Evolutionary conservation across 2,888 invertebrate genomes (phyloP).

Genomic region (Antheraea yamamai): DNA sequence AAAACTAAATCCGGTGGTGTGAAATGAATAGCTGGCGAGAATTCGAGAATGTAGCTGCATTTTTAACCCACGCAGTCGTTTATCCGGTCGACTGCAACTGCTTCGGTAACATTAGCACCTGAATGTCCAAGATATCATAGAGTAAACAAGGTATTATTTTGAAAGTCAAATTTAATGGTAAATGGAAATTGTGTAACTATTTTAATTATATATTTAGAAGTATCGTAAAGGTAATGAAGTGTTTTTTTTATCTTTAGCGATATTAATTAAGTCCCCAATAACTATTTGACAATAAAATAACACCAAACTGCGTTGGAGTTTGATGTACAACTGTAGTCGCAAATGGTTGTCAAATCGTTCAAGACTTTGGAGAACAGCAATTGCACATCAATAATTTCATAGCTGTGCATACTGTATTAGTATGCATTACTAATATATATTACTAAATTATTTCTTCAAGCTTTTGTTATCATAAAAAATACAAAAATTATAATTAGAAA

Average conservation of each 20-base stretch:
- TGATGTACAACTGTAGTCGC: too few relatives aligned
- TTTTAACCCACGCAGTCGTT: constrained; percentile 13
- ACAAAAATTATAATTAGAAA: too few relatives aligned
- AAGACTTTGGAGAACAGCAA: too few relatives aligned
- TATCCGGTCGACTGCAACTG: constrained; percentile 5
- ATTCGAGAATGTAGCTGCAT: constrained; percentile 4
- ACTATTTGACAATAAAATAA: too few relatives aligned
- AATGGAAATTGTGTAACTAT: background rate
- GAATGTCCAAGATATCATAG: constrained; percentile 1
- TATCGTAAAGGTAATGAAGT: background rate
- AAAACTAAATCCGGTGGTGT: background rate
- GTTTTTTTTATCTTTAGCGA: background rate
- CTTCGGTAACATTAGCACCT: constrained; percentile 7
- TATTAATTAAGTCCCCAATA: too few relatives aligned
- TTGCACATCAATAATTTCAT: too few relatives aligned
- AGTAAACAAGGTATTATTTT: constrained; percentile 1
- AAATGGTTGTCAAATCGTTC: too few relatives aligned
- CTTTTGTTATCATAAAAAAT: too few relatives aligned
- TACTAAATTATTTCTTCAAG: too few relatives aligned
- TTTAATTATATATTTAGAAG: background rate
- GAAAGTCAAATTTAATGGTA: background rate
- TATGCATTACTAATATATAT: too few relatives aligned
- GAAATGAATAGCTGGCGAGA: background rate
- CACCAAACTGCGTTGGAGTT: too few relatives aligned
- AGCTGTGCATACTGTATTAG: too few relatives aligned